Conservation (phyloP, 2,888 invertebrate genomes). For the Eurytoma californica region DNA sequence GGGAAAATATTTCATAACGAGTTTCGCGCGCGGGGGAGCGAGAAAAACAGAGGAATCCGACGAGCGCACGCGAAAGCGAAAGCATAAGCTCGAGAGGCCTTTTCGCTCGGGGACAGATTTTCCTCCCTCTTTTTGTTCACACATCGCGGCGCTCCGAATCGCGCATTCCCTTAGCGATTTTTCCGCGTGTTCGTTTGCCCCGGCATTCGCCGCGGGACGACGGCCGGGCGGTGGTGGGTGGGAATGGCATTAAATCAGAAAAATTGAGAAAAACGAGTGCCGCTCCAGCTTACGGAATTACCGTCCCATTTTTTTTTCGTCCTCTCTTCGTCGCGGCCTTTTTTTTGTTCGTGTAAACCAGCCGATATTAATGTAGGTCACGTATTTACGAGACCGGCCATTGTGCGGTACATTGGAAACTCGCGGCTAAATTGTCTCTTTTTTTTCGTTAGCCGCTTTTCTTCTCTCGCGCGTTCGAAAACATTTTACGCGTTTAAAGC, state of each 20-base stretch:
- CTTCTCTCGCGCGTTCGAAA: neutral
- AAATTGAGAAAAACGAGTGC: constrained; percentile 38
- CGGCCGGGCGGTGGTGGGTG: neutral
- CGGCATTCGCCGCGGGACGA: constrained; percentile 3
- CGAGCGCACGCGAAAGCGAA: neutral
- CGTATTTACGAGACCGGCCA: constrained; percentile 35
- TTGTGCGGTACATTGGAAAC: constrained; percentile 36
- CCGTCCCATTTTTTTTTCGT: constrained; percentile 19
- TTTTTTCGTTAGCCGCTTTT: neutral
- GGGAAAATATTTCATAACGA: too few relatives aligned
- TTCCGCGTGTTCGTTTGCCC: constrained; percentile 13
- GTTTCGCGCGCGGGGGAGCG: too few relatives aligned
- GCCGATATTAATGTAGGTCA: constrained; percentile 45
- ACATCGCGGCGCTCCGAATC: neutral
- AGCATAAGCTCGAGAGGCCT: constrained; percentile 4
- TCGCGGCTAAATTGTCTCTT: constrained; percentile 23
- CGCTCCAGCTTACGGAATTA: constrained; percentile 46
- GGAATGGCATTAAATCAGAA: constrained; percentile 33
- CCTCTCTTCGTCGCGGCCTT: neutral
- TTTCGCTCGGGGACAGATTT: neutral
- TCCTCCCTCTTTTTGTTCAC: constrained; percentile 10
- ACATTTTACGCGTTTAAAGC: constrained; percentile 5
- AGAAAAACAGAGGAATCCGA: too few relatives aligned
- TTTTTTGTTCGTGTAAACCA: constrained; percentile 12
- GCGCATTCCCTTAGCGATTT: constrained; percentile 34